Evolutionary conservation across 2,797 vertebrate species (phyloP).

Genomic region (Eulemur albifrons): DNA sequence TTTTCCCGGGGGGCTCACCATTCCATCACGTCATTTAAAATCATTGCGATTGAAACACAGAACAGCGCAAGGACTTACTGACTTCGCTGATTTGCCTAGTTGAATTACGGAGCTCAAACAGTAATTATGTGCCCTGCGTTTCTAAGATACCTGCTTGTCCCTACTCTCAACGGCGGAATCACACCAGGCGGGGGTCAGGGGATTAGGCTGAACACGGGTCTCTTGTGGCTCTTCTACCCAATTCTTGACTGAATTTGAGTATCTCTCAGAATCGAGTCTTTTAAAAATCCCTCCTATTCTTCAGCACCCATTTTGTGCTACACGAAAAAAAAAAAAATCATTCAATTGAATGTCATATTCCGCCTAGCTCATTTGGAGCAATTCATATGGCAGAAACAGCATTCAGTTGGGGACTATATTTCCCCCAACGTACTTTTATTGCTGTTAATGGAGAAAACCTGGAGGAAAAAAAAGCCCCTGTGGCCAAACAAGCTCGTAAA

Average conservation of each 20-base stretch:
- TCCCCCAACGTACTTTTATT: neutral
- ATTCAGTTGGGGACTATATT: neutral
- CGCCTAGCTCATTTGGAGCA: neutral
- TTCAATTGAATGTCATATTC: neutral
- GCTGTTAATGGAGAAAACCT: neutral
- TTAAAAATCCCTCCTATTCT: neutral
- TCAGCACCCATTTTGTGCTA: neutral
- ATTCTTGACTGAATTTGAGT: neutral
- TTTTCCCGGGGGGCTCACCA: neutral
- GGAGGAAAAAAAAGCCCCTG: neutral
- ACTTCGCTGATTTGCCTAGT: neutral
- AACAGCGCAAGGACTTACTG: neutral
- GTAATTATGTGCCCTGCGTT: neutral
- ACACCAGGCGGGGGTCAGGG: neutral
- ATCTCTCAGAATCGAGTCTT: slow-evolving; percentile 4
- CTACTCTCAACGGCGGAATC: neutral
- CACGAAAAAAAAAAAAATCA: neutral
- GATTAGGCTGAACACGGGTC: rapidly evolving
- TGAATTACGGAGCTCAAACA: slow-evolving; percentile 17
- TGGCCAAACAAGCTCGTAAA: neutral
- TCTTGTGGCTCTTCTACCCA: neutral
- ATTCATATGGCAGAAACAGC: neutral
- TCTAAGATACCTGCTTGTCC: neutral
- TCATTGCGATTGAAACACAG: slow-evolving; percentile 45
- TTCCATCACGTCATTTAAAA: slow-evolving; percentile 23